These are phyloP conservation scores for Apogon hyalosoma DNA, from an alignment of 2,797 vertebrate genomes.

Conservation along the genomic window DNA sequence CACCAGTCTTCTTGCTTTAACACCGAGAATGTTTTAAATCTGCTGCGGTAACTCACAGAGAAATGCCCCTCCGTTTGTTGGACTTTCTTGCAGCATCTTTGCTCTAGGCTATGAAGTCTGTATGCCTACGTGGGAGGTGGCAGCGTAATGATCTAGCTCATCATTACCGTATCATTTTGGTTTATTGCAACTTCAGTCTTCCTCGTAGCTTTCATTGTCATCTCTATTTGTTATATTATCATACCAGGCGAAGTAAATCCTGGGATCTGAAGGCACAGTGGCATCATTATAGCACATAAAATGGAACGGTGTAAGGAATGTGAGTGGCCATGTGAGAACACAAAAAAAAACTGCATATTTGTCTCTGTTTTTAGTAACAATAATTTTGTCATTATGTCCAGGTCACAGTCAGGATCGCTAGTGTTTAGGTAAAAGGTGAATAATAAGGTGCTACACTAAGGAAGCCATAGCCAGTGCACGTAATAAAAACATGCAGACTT, in stretches of 20 bases:
- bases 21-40: constrained; percentile 40
- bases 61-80: constrained; percentile 15
- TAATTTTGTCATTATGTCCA: no score
- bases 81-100: not conserved
- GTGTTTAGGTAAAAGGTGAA: no score
- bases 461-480: no score
- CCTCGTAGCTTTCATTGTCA: not conserved
- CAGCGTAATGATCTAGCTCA: not conserved
- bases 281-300: not conserved
- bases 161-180: constrained; percentile 16
- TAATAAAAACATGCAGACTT: no score
- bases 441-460: no score
- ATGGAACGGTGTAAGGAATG: no score
- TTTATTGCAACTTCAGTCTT: constrained; percentile 1
- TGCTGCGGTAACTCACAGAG: constrained; percentile 17
- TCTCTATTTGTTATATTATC: not conserved
- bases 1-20: constrained; percentile 13
- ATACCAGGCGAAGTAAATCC: not conserved
- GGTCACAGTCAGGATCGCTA: no score
- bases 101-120: not conserved
- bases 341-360: no score
- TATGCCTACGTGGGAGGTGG: not conserved
- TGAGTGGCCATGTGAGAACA: no score
- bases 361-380: no score
- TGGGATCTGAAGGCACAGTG: not conserved